These are phyloP conservation scores for Callosobruchus maculatus DNA, from an alignment of 2,888 invertebrate genomes.

Conservation along the genomic window DNA sequence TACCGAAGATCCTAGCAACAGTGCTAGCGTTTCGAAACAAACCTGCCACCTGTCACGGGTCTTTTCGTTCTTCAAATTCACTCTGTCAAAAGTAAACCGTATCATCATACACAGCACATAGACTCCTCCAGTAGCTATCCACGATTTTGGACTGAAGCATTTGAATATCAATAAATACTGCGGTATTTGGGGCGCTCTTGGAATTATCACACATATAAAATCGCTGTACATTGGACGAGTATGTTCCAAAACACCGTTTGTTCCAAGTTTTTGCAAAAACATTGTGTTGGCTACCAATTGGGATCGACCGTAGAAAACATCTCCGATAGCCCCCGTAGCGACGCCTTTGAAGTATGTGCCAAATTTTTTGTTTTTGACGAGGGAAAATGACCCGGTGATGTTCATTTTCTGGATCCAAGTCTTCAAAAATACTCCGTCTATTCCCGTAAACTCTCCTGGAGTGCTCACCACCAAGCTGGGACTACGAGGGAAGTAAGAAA, in stretches of 20 bases:
- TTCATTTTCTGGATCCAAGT: background rate
- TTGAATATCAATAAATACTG: conserved; percentile 42
- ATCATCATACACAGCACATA: background rate
- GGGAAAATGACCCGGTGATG: background rate
- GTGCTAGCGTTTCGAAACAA: conserved; percentile 1
- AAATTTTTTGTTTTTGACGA: background rate
- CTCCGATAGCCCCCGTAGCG: background rate
- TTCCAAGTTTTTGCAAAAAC: conserved; percentile 44
- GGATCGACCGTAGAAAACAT: background rate
- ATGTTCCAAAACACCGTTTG: conserved; percentile 39
- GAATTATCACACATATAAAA: conserved; percentile 46
- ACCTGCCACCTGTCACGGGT: background rate
- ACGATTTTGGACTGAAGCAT: conserved; percentile 11
- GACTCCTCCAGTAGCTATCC: conserved; percentile 10
- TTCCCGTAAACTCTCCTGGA: background rate
- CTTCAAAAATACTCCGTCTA: background rate
- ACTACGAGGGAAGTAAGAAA: background rate
- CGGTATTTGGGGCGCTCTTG: conserved; percentile 45
- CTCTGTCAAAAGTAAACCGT: background rate
- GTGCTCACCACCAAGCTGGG: background rate
- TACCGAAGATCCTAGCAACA: conserved; percentile 1
- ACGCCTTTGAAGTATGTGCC: background rate
- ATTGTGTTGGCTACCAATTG: conserved; percentile 18
- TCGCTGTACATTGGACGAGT: conserved; percentile 42
- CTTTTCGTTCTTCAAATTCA: background rate